Conservation (phyloP, 2,888 invertebrate genomes). For the Euproctis similis region DNA sequence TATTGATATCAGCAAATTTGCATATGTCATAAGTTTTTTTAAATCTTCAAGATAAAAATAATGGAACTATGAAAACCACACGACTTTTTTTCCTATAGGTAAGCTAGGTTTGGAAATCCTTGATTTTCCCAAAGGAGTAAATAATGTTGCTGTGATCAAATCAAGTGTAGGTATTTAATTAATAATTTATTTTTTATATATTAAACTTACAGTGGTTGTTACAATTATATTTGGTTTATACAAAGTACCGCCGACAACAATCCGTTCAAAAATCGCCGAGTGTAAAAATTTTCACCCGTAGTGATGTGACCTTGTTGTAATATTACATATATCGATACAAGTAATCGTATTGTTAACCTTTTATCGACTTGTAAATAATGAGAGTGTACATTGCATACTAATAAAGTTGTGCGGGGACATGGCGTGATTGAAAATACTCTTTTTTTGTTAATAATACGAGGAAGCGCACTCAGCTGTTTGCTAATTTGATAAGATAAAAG, state of each 20-base stretch:
- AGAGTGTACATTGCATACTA: conserved; percentile 13
- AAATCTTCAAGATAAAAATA: no score
- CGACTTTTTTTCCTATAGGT: no score
- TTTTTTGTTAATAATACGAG: conserved; percentile 7
- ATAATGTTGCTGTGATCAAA: no score
- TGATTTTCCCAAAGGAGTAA: no score
- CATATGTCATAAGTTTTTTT: no score
- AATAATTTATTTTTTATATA: no score
- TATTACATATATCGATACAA: conserved; percentile 36
- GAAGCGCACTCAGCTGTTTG: conserved; percentile 11
- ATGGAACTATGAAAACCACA: no score
- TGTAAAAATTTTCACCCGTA: conserved; percentile 15
- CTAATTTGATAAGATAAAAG: conserved; percentile 13
- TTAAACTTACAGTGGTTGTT: no score
- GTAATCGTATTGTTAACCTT: conserved; percentile 47
- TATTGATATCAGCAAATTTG: no score
- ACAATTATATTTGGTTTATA: neutral
- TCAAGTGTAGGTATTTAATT: no score
- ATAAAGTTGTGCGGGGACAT: conserved; percentile 5
- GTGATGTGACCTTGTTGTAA: conserved; percentile 28
- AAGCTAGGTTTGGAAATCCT: no score
- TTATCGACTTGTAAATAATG: conserved; percentile 38
- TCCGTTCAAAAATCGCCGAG: conserved; percentile 2
- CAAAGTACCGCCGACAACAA: conserved; percentile 3
- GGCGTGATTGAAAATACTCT: conserved; percentile 10